phyloP scores from a whole-genome alignment of 2,888 invertebrate genomes.

The Lithophane semibrunnea region DNA sequence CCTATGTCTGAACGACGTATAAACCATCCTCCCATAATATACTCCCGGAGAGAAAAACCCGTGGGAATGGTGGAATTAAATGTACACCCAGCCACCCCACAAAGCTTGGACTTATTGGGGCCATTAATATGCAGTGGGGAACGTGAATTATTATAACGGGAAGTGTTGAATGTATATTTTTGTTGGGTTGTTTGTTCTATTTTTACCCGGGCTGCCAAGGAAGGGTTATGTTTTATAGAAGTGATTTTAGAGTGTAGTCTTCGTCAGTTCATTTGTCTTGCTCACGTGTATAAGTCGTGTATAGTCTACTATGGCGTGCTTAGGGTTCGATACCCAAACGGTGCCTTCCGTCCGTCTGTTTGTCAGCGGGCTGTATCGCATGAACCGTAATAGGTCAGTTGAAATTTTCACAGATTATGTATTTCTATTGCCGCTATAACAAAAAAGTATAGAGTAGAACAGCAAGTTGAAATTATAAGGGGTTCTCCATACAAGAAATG shows the following conservation, averaged over 20 bases:
- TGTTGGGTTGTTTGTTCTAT: background rate
- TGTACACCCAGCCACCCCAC: slow-evolving; percentile 72
- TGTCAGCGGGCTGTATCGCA: too few species aligned
- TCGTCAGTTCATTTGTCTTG: background rate
- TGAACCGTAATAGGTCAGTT: too few species aligned
- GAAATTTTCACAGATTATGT: too few species aligned
- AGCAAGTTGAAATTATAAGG: too few species aligned
- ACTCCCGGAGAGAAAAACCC: slow-evolving; percentile 72
- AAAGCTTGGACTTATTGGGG: slow-evolving; percentile 74
- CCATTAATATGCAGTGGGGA: slow-evolving; percentile 67
- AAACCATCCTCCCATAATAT: slow-evolving; percentile 67
- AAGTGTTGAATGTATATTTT: slow-evolving; percentile 40
- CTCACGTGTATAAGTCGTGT: too few species aligned
- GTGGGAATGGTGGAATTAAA: slow-evolving; percentile 78
- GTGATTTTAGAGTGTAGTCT: background rate
- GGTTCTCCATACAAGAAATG: too few species aligned
- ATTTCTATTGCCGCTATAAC: too few species aligned
- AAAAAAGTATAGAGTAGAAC: too few species aligned
- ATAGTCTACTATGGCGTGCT: too few species aligned
- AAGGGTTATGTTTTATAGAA: background rate
- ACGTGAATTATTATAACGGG: slow-evolving; percentile 43
- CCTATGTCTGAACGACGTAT: slow-evolving; percentile 47
- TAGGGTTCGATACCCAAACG: too few species aligned
- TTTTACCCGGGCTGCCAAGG: background rate
- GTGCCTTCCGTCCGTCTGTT: too few species aligned